These are phyloP conservation scores for Digitonthophagus gazella DNA, from an alignment of 2,888 invertebrate genomes.

Conservation along the genomic window DNA sequence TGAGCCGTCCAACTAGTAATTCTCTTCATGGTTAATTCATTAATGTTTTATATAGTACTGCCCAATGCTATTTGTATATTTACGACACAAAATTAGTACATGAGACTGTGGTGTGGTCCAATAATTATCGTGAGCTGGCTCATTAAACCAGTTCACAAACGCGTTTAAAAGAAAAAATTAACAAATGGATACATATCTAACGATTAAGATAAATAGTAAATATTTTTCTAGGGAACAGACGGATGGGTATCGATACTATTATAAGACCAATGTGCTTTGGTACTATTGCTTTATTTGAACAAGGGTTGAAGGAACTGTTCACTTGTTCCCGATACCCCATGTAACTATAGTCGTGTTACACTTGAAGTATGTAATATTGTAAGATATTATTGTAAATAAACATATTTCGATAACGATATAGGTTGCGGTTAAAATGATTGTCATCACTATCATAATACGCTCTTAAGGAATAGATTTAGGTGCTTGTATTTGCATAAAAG, in stretches of 20 bases:
- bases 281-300: constrained; percentile 50
- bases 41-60: constrained; percentile 1
- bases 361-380: constrained; percentile 7
- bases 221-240: constrained; percentile 48
- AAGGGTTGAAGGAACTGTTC: background rate
- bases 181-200: constrained; percentile 33
- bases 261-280: constrained; percentile 50
- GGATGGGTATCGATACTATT: constrained; percentile 36
- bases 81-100: constrained; percentile 25
- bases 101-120: constrained; percentile 52
- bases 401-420: background rate
- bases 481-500: background rate
- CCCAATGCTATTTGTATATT: constrained; percentile 17
- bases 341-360: background rate
- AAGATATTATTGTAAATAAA: constrained; percentile 10
- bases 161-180: background rate
- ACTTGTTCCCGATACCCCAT: background rate
- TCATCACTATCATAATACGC: background rate
- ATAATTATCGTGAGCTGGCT: constrained; percentile 40
- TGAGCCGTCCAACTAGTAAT: constrained; percentile 42
- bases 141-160: constrained; percentile 34
- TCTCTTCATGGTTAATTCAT: constrained; percentile 36
- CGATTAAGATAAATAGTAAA: constrained; percentile 41
- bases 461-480: background rate
- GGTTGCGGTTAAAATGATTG: background rate